Evolutionary conservation across 2,797 vertebrate species (phyloP).

Genomic region (Muraenolepis orangiensis): DNA sequence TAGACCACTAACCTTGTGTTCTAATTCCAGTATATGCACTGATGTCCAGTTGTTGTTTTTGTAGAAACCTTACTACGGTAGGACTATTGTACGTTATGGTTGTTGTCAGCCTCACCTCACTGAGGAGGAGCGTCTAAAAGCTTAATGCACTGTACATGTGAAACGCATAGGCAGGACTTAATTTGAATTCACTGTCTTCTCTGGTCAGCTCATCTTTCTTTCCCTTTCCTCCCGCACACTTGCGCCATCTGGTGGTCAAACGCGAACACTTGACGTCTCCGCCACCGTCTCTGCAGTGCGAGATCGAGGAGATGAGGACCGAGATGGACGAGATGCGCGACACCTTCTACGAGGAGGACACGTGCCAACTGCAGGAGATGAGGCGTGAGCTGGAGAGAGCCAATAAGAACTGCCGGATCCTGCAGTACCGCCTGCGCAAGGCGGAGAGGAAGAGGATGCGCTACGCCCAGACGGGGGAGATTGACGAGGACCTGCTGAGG

Average conservation of each 20-base stretch:
- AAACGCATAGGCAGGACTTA: not conserved
- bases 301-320: constrained; percentile 94
- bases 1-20: not conserved
- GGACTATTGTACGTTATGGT: not conserved
- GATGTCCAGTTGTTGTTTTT: not conserved
- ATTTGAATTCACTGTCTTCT: not conserved
- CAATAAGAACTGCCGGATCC: constrained; percentile 98
- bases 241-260: not conserved
- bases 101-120: no score
- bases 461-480: constrained; percentile 89
- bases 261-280: no score
- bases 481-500: constrained; percentile 91
- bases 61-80: no score
- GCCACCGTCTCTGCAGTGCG: constrained; percentile 77
- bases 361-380: constrained; percentile 96
- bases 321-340: constrained; percentile 99
- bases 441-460: constrained; percentile 92
- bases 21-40: not conserved
- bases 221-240: no score
- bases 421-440: constrained; percentile 96
- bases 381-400: constrained; percentile 93
- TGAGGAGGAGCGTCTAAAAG: no score
- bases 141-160: no score
- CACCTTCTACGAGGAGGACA: constrained; percentile 97
- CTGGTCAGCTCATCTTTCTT: not conserved